Conservation (phyloP, 2,113 vertebrate genomes). For the Upupa epops region DNA sequence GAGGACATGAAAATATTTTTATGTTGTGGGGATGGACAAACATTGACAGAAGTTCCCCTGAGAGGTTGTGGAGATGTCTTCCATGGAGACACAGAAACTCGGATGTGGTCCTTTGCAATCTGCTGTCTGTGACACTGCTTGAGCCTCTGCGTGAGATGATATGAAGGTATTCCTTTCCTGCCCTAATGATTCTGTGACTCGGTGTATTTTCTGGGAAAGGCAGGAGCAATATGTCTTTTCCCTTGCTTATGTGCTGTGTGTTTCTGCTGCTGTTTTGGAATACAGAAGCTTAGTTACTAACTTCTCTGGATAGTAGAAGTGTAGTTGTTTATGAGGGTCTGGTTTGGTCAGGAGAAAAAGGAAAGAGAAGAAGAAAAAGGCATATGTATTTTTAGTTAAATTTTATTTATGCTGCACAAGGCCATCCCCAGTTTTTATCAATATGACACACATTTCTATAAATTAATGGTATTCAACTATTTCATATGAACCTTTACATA, state of each 20-base stretch:
- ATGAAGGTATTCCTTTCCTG: not conserved
- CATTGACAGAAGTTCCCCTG: not conserved
- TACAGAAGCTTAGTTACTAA: not conserved
- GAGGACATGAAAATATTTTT: not conserved
- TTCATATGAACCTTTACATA: constrained; percentile 22
- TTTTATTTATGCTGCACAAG: not conserved
- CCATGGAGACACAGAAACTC: not conserved
- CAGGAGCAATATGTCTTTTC: not conserved
- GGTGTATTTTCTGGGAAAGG: not conserved
- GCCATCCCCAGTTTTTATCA: not conserved
- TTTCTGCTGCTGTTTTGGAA: not conserved
- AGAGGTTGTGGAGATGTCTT: not conserved
- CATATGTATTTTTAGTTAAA: not conserved
- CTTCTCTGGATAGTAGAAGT: not conserved
- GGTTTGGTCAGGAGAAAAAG: not conserved
- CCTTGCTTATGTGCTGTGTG: not conserved
- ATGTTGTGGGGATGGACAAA: not conserved
- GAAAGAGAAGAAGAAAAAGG: not conserved
- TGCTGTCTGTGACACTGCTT: not conserved
- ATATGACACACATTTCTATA: not conserved
- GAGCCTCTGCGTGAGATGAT: not conserved
- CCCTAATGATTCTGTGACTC: not conserved
- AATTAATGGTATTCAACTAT: constrained; percentile 45
- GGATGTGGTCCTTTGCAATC: accelerated
- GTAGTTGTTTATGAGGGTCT: not conserved